phyloP scores from a whole-genome alignment of 2,888 invertebrate genomes.

The Serrognathus titanus region DNA sequence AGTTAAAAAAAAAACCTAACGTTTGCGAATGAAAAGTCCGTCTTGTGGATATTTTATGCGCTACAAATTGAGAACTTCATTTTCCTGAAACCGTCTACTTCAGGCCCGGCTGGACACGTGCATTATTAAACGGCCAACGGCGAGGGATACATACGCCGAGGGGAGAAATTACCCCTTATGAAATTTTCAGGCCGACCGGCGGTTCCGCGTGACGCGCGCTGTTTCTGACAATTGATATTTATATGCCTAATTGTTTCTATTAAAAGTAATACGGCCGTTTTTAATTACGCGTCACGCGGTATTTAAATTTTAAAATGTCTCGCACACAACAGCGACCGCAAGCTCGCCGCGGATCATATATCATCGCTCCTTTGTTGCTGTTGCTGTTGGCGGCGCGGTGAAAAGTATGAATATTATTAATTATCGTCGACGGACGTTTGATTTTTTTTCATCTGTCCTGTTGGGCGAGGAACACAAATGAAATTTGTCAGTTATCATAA shows the following conservation, averaged over 20 bases:
- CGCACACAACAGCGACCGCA: no score
- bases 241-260: slow-evolving; percentile 23
- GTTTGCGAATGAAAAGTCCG: slow-evolving; percentile 11
- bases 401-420: no score
- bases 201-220: slow-evolving; percentile 12
- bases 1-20: neutral
- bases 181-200: slow-evolving; percentile 36
- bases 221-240: slow-evolving; percentile 34
- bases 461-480: no score
- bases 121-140: slow-evolving; percentile 37
- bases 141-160: slow-evolving; percentile 30
- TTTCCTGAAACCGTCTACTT: slow-evolving; percentile 38
- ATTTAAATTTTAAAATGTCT: no score
- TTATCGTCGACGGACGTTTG: no score
- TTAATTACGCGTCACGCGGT: neutral
- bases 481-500: no score
- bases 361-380: no score
- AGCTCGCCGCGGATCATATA: no score
- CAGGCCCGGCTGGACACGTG: slow-evolving; percentile 37
- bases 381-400: neutral
- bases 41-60: slow-evolving; percentile 27
- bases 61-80: slow-evolving; percentile 44
- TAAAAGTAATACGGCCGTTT: neutral
- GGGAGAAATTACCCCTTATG: slow-evolving; percentile 45
- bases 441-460: no score